phyloP scores from a whole-genome alignment of 1,140 invertebrate genomes.

The Ips typographus region DNA sequence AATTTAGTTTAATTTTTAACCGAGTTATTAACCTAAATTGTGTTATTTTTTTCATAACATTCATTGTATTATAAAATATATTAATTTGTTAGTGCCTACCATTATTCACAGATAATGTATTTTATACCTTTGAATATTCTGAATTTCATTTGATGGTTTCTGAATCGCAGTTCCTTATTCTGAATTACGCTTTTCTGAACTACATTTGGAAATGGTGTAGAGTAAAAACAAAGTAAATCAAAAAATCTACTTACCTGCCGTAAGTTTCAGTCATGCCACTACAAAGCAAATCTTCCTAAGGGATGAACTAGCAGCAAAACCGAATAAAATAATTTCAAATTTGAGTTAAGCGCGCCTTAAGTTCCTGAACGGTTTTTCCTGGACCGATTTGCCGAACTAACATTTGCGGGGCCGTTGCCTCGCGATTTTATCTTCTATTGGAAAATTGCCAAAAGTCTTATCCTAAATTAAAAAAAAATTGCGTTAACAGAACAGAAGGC shows the following conservation, averaged over 20 bases:
- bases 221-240: not conserved
- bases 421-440: slow-evolving; percentile 19
- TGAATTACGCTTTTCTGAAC: no score
- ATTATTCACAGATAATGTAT: no score
- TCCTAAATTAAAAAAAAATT: slow-evolving; percentile 19
- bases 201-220: not conserved
- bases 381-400: slow-evolving; percentile 14
- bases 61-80: no score
- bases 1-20: no score
- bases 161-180: no score
- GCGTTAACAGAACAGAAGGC: slow-evolving; percentile 5
- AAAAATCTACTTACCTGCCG: slow-evolving; percentile 9
- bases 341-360: slow-evolving; percentile 4
- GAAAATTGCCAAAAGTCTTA: slow-evolving; percentile 19
- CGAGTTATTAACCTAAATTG: no score
- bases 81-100: no score
- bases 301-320: not conserved
- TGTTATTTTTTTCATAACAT: no score
- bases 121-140: no score
- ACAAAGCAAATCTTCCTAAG: not conserved
- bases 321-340: not conserved
- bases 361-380: slow-evolving; percentile 12
- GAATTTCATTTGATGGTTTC: no score
- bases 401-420: slow-evolving; percentile 17
- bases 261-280: slow-evolving; percentile 18